Conservation (phyloP, 2,888 invertebrate species). For the Heliconius hortense region DNA sequence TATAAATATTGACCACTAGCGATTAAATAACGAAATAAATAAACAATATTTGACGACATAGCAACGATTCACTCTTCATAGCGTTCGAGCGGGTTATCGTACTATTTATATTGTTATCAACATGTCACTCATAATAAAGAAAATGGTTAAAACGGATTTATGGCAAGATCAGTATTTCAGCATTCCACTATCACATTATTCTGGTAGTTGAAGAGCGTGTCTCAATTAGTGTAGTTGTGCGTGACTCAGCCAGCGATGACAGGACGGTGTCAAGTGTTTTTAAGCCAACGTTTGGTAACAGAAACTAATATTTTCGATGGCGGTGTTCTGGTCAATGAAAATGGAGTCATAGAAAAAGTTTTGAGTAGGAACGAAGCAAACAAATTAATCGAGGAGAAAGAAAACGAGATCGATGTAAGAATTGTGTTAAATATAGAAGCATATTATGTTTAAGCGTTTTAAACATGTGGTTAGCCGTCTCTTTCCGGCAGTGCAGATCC, state of each 20-base stretch:
- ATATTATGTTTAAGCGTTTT: constrained; percentile 34
- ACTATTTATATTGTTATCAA: constrained; percentile 31
- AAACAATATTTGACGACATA: not conserved
- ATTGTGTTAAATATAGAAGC: constrained; percentile 14
- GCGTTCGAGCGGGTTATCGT: constrained; percentile 16
- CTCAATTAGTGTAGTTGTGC: constrained; percentile 49
- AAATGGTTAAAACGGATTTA: constrained; percentile 29
- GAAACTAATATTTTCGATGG: constrained; percentile 79
- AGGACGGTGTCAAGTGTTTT: constrained; percentile 65
- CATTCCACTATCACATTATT: constrained; percentile 42
- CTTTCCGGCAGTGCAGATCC: constrained; percentile 41
- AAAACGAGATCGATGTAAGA: constrained; percentile 79
- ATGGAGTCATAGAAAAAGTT: constrained; percentile 82
- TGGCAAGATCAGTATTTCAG: constrained; percentile 43
- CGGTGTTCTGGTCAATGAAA: constrained; percentile 81
- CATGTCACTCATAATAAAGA: constrained; percentile 41
- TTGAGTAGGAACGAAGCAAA: constrained; percentile 73
- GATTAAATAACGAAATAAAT: not conserved
- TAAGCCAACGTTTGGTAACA: constrained; percentile 77
- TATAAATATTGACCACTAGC: not conserved
- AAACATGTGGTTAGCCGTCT: constrained; percentile 36
- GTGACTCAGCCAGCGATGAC: constrained; percentile 51
- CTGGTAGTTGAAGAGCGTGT: constrained; percentile 46
- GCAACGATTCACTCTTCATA: not conserved
- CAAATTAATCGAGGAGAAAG: constrained; percentile 68